Evolutionary conservation across 2,888 invertebrate genomes (phyloP), one percentile per base, ranked within the genome.

Genomic region (Crioceris asparagi): DNA sequence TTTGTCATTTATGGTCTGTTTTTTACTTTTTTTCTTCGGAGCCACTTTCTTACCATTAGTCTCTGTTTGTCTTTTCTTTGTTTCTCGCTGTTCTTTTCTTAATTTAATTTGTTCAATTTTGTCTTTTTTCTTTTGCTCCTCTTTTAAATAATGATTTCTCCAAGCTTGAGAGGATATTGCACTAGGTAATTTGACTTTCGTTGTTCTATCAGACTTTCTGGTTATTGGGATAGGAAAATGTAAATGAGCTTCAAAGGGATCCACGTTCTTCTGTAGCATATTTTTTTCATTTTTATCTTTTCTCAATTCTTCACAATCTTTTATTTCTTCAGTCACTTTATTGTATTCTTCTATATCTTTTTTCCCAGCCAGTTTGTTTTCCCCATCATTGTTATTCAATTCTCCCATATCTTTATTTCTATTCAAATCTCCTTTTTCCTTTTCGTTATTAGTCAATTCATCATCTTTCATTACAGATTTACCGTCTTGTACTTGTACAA

Each of bases 331-430:
- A n/a, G n/a, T n/a, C n/a, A n/a, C n/a, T n/a, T n/a, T n/a, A 27
- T 27, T 27, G 12, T 27, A 12, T 27, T 3, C 15, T 27, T 27
- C 15, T 2, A 14, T 15, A 12, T 11, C 12, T 12, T 12, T 26
- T n/a, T 3, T 26, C 26, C 26, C 26, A 5, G 8, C 12, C 4
- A 12, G 26, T 26, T 26, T 12, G 12, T 8, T 12, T 26, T 26
- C 26, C 12, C n/a, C 26, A 27, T 27, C 15, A 14, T 27, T 15
- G 6, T 12, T 27, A 27, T 6, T 27, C 16, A 6, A 16, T 11
- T 31, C 10, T 16, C 67, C 68, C 0, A 64, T 64, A 41, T 64
- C 61, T 37, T 69, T 63, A 43, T 67, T 70, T 14, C 71, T 61
- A 50, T 66, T 68, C 51, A 72, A 72, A 53, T 72, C 71, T 42